Percentiles rank a stretch among this genome's conserved stretches.
These are phyloP conservation scores for Ctenopoma multispine DNA, from an alignment of 2,797 vertebrate species.

Conservation along the genomic window DNA sequence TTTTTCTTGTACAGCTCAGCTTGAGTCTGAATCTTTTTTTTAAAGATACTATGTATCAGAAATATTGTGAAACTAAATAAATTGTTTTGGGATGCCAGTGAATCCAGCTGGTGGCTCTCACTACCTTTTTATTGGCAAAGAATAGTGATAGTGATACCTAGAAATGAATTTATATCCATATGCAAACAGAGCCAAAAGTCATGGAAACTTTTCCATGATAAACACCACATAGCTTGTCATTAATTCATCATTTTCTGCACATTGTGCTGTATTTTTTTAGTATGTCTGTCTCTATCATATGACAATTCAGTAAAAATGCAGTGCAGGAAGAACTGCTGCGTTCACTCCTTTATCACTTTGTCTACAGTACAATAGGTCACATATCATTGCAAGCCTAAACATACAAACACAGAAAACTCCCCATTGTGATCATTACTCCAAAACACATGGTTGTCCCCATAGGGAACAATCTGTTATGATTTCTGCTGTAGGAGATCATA, in stretches of 20 bases:
- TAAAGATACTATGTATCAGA: neutral
- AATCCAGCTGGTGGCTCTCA: neutral
- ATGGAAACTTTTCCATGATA: neutral
- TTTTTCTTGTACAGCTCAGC: neutral
- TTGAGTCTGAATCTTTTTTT: neutral
- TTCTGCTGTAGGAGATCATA: constrained; percentile 57
- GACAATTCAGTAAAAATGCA: neutral
- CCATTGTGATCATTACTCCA: constrained; percentile 64
- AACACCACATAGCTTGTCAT: neutral
- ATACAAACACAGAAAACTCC: constrained; percentile 72
- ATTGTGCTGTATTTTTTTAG: constrained; percentile 13
- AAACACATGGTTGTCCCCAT: constrained; percentile 68
- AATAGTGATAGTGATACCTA: neutral
- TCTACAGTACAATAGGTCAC: constrained; percentile 69
- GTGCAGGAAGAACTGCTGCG: constrained; percentile 51
- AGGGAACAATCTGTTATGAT: constrained; percentile 62
- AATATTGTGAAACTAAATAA: neutral
- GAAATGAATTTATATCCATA: neutral
- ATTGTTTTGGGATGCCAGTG: neutral
- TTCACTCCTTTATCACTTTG: constrained; percentile 57
- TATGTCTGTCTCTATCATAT: constrained; percentile 10
- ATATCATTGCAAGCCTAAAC: constrained; percentile 54
- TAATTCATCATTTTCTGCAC: constrained; percentile 13
- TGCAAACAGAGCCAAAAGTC: neutral
- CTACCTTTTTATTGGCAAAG: constrained; percentile 1